Conservation (phyloP, 2,113 vertebrate species). For the Halichoeres trimaculatus region DNA sequence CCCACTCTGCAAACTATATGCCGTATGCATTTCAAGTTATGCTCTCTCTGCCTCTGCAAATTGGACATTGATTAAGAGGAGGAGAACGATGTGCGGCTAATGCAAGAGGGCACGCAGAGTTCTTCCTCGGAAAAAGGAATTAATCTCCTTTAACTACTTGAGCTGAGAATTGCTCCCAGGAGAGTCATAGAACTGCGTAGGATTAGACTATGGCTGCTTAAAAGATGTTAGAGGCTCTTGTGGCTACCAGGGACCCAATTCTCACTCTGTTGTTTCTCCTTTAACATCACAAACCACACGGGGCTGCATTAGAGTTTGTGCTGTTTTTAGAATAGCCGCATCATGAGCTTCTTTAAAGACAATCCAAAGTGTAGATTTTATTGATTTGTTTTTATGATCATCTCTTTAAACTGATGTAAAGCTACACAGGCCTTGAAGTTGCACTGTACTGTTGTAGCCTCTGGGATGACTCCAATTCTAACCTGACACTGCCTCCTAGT, state of each 20-base stretch:
- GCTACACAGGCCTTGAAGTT: conserved; percentile 10
- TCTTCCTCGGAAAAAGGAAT: conserved; percentile 60
- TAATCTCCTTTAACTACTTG: conserved; percentile 71
- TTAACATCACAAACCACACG: background rate
- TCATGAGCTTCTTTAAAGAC: background rate
- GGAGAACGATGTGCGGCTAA: conserved; percentile 48
- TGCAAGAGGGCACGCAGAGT: conserved; percentile 51
- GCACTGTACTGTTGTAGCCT: background rate
- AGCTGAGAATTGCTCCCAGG: conserved; percentile 47
- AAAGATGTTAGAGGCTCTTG: conserved; percentile 27
- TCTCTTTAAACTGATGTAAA: background rate
- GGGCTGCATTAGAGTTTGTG: background rate
- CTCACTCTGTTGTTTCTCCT: conserved; percentile 6
- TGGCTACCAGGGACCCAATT: conserved; percentile 29
- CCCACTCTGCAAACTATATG: conserved; percentile 25
- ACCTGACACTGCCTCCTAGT: conserved; percentile 75
- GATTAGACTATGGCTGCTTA: conserved; percentile 58
- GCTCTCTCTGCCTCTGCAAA: conserved; percentile 51
- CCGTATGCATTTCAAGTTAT: conserved; percentile 44
- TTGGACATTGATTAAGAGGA: conserved; percentile 72
- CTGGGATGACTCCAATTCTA: conserved; percentile 21
- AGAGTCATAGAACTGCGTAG: conserved; percentile 27
- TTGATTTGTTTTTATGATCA: background rate
- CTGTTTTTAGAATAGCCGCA: background rate
- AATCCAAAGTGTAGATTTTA: background rate